phyloP scores from a whole-genome alignment of 2,888 invertebrate species.

The Periphyllus acericola region DNA sequence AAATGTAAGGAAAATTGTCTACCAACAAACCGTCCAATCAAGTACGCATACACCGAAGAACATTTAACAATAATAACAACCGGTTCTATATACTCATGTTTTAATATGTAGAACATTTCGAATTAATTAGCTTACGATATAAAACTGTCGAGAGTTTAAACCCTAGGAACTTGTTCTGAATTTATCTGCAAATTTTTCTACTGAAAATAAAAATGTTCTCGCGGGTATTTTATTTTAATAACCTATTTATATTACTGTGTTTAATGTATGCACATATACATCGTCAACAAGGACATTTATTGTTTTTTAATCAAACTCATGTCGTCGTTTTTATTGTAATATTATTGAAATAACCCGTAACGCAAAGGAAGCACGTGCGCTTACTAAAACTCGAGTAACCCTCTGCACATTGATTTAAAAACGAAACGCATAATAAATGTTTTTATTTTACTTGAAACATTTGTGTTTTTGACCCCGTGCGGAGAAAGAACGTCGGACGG shows the following conservation, averaged over 20 bases:
- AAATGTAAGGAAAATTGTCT: background rate
- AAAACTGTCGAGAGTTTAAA: conserved; percentile 1
- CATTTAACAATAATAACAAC: conserved; percentile 6
- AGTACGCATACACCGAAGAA: background rate
- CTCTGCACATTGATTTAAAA: background rate
- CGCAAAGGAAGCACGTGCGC: background rate
- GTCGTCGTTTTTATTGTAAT: background rate
- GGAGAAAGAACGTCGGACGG: background rate
- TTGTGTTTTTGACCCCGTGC: conserved; percentile 25
- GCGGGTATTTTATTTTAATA: too few species aligned
- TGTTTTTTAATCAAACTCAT: too few species aligned
- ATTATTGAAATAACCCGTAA: background rate
- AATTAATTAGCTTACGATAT: conserved; percentile 30
- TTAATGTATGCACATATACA: too few species aligned
- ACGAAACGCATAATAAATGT: background rate
- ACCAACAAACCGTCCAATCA: background rate
- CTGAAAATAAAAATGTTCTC: background rate
- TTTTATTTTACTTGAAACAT: background rate
- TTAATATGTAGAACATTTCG: conserved; percentile 37
- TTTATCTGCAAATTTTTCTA: background rate
- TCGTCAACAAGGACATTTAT: too few species aligned
- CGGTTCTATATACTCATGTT: background rate
- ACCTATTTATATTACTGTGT: too few species aligned
- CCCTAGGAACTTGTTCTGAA: conserved; percentile 4
- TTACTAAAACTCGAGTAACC: background rate